Percentiles rank a stretch among this genome's conserved stretches.
Evolutionary conservation across 2,888 invertebrate genomes (phyloP).

Genomic region (Acanthosepion esculentum): DNA sequence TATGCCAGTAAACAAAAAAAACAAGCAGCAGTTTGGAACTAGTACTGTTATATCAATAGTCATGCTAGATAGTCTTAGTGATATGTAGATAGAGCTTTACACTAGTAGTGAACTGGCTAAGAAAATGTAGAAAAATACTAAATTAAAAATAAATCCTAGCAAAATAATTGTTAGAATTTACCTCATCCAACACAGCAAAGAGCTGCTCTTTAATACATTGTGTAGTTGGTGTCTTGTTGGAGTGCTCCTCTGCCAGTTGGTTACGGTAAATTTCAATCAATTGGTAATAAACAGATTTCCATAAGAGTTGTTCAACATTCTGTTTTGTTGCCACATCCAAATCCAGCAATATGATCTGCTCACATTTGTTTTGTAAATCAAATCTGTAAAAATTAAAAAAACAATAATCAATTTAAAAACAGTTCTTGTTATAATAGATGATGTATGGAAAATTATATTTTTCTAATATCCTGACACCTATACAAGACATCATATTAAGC

Average conservation of each 20-base stretch:
- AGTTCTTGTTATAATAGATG: no score
- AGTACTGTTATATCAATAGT: no score
- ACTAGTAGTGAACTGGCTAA: no score
- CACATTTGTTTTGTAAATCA: conserved; percentile 71
- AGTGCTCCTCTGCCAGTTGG: conserved; percentile 80
- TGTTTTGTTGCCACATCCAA: conserved; percentile 89
- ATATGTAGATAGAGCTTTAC: no score
- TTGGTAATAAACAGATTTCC: conserved; percentile 90
- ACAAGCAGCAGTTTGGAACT: no score
- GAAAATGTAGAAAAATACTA: no score
- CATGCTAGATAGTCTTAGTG: no score
- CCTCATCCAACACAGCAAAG: conserved; percentile 84
- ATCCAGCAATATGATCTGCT: conserved; percentile 79
- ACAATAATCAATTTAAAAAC: no score
- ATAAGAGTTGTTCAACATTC: conserved; percentile 91
- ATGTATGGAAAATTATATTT: no score
- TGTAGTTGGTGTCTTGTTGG: conserved; percentile 74
- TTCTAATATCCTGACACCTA: no score
- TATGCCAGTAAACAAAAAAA: no score
- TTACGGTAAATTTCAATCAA: conserved; percentile 88
- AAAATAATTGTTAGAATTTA: conserved; percentile 54
- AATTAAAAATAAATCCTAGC: not conserved
- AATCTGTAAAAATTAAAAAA: conserved; percentile 61
- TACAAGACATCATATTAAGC: no score
- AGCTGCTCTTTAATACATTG: conserved; percentile 81